phyloP scores from a whole-genome alignment of 2,888 invertebrate genomes.

The Lithophane ornitopus region DNA sequence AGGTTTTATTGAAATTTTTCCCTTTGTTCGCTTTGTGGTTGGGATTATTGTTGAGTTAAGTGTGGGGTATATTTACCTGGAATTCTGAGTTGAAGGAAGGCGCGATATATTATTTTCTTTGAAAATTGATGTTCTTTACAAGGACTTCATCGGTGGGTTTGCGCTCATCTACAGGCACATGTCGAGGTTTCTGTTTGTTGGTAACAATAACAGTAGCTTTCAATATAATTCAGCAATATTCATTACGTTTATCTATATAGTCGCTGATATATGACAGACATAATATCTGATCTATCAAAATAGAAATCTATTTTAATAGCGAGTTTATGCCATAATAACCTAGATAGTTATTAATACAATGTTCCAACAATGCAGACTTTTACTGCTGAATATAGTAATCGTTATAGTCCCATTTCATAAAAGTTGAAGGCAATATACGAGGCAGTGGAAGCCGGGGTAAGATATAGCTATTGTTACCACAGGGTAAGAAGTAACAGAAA shows the following conservation, averaged over 20 bases:
- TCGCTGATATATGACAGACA: background rate
- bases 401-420: conserved; percentile 48
- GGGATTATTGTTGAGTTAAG: conserved; percentile 22
- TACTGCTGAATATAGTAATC: conserved; percentile 40
- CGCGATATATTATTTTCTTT: background rate
- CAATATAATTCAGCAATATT: background rate
- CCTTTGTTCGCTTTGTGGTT: conserved; percentile 47
- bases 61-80: conserved; percentile 1
- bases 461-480: conserved; percentile 2
- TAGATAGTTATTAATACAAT: conserved; percentile 39
- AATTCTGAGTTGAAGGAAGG: background rate
- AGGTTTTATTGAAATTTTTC: conserved; percentile 56
- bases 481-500: background rate
- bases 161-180: background rate
- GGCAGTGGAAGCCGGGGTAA: conserved; percentile 1
- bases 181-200: background rate
- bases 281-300: background rate
- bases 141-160: background rate
- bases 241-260: background rate
- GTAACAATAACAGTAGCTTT: background rate
- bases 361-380: conserved; percentile 33
- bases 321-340: conserved; percentile 32
- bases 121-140: background rate
- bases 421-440: conserved; percentile 55
- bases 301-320: background rate